Evolutionary conservation across 2,113 vertebrate species (phyloP), one percentile per base, ranked within the genome.

Genomic region (Vanacampus margaritifer): DNA sequence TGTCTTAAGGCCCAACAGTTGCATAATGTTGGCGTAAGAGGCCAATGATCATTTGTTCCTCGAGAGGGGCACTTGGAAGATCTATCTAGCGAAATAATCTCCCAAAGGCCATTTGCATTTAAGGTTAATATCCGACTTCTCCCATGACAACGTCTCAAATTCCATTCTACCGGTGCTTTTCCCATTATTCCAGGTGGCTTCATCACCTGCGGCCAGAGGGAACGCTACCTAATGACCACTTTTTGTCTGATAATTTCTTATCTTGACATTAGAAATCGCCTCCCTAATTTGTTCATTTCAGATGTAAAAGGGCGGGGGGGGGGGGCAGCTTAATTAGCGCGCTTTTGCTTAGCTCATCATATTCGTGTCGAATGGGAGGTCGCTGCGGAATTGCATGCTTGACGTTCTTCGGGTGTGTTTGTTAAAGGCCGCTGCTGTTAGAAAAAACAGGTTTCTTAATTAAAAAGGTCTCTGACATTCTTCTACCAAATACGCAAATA

Each of bases 211-310:
- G 76, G 75, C 79, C 83, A 86, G 78, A 82, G 85, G 79, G 80
- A 85, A 72, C 64, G 60, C 19, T 41, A 73, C 75, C 74, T 86
- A 87, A 89, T 89, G 87, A 79, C 75, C 82, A 86, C 91, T 88
- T 89, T 32, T 89, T 78, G 86, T 91, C 89, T 89, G 76, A 88
- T 91, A 91, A 93, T 91, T 89, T 89, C 84, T 90, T 91, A 89
- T 89, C 89, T 86, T 92, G 89, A 92, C 90, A 92, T 92, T 92
- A 91, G 75, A 81, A 89, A 89, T 84, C 59, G 79, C 85, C 84
- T 81, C 76, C 78, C 84, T 87, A 82, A 92, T 91, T 91, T 91
- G 88, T 85, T 84, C 87, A 43, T 89, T 80, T 87, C 82, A 61
- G 72, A 80, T 81, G 84, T 81, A 84, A 88, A 14, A 26, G 51